Conservation (phyloP, 2,113 vertebrate genomes). For the Spea multiplicata region DNA sequence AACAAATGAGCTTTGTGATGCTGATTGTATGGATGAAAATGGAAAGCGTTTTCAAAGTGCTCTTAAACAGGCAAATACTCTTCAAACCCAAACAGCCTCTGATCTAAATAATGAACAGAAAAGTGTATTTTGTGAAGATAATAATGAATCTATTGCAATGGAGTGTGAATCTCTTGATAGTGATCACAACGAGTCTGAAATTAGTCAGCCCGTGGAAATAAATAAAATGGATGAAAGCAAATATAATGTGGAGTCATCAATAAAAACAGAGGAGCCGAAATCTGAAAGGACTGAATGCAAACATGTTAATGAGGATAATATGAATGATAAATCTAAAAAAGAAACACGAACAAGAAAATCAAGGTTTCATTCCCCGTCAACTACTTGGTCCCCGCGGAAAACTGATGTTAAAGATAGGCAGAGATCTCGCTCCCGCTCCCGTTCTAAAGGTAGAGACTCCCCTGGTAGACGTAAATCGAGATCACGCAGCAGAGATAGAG, state of each 20-base stretch:
- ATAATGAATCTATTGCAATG: slow-evolving; percentile 83
- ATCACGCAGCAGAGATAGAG: slow-evolving; percentile 74
- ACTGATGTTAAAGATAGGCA: slow-evolving; percentile 70
- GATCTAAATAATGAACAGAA: slow-evolving; percentile 47
- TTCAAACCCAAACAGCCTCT: slow-evolving; percentile 10
- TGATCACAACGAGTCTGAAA: slow-evolving; percentile 67
- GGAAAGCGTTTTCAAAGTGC: too few species aligned
- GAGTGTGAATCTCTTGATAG: slow-evolving; percentile 85
- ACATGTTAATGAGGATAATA: slow-evolving; percentile 42
- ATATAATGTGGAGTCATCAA: slow-evolving; percentile 45
- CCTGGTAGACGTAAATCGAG: slow-evolving; percentile 68
- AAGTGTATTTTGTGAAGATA: slow-evolving; percentile 69
- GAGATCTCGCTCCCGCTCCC: slow-evolving; percentile 65
- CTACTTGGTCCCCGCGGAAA: slow-evolving; percentile 85
- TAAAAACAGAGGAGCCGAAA: slow-evolving; percentile 54
- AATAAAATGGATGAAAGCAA: slow-evolving; percentile 45
- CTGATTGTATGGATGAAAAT: background rate
- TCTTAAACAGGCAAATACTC: too few species aligned
- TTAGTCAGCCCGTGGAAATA: slow-evolving; percentile 56
- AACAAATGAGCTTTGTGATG: background rate
- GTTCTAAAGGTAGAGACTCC: slow-evolving; percentile 63
- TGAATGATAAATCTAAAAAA: slow-evolving; percentile 59
- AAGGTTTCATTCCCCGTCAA: slow-evolving; percentile 91
- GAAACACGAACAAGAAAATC: slow-evolving; percentile 71
- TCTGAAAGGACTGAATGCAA: slow-evolving; percentile 57